These are phyloP conservation scores for Dicranocentrus wangi DNA, from an alignment of 2,888 invertebrate genomes.

Conservation along the genomic window DNA sequence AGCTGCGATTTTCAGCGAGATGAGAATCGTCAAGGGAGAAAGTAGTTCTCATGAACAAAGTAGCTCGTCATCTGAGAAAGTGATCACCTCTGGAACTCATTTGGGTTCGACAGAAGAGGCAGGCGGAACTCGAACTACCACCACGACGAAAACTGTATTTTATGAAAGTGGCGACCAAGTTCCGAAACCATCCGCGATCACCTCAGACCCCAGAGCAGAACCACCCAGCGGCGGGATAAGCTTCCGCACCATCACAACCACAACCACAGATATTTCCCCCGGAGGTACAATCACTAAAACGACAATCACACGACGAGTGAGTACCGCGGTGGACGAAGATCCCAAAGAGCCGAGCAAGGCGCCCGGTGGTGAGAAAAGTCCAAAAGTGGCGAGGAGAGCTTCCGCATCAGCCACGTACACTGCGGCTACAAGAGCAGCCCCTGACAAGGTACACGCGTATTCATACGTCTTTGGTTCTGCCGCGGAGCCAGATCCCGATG, in stretches of 20 bases:
- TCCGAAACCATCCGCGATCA: neutral
- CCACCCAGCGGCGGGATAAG: slow-evolving; percentile 42
- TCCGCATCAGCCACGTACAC: slow-evolving; percentile 36
- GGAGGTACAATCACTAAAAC: slow-evolving; percentile 66
- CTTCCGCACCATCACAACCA: slow-evolving; percentile 57
- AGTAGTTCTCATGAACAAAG: slow-evolving; percentile 9
- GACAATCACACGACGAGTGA: slow-evolving; percentile 64
- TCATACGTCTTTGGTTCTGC: slow-evolving; percentile 64
- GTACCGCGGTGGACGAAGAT: slow-evolving; percentile 61
- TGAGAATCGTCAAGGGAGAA: slow-evolving; percentile 50
- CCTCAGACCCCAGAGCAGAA: slow-evolving; percentile 1
- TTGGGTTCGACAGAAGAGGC: slow-evolving; percentile 39
- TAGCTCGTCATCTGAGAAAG: slow-evolving; percentile 16
- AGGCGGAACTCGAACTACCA: slow-evolving; percentile 46
- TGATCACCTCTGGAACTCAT: slow-evolving; percentile 47
- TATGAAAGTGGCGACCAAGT: slow-evolving; percentile 41
- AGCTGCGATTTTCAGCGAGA: slow-evolving; percentile 48
- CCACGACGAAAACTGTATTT: slow-evolving; percentile 48
- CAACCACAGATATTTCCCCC: slow-evolving; percentile 65
- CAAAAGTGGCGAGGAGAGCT: slow-evolving; percentile 32
- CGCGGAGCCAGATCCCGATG: slow-evolving; percentile 65
- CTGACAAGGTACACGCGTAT: slow-evolving; percentile 63
- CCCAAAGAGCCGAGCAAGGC: neutral
- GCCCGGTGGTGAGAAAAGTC: slow-evolving; percentile 37
- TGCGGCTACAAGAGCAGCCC: slow-evolving; percentile 3